Conservation (phyloP, 2,888 invertebrate species). For the Phasia obesa region DNA sequence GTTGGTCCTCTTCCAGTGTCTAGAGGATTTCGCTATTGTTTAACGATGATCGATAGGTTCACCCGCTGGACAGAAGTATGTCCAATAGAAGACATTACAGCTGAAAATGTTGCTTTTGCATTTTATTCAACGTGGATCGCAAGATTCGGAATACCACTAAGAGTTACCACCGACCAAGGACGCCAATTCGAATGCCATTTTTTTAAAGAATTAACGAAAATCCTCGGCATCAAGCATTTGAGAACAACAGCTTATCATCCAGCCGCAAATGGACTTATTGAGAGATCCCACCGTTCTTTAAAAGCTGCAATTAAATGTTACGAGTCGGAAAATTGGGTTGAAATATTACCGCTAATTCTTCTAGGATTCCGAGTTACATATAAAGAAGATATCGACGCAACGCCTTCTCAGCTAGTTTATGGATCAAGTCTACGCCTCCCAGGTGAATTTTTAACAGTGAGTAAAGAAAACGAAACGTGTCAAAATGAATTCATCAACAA, state of each 20-base stretch:
- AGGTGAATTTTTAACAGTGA: constrained; percentile 14
- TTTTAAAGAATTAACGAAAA: constrained; percentile 46
- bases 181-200: constrained; percentile 55
- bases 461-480: background rate
- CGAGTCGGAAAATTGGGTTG: no score
- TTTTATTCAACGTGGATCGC: constrained; percentile 31
- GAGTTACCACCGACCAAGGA: constrained; percentile 60
- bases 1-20: constrained; percentile 10
- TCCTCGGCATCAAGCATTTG: constrained; percentile 46
- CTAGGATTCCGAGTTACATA: constrained; percentile 14
- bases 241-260: constrained; percentile 54
- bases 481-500: constrained; percentile 34
- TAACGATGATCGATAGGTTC: constrained; percentile 49
- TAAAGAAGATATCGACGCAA: constrained; percentile 34
- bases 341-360: constrained; percentile 21
- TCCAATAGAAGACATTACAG: constrained; percentile 54
- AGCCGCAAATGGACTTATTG: constrained; percentile 18
- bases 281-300: constrained; percentile 16
- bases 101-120: constrained; percentile 22
- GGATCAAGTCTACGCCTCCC: constrained; percentile 24
- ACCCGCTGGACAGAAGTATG: no score
- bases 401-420: constrained; percentile 29
- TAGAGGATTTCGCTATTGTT: constrained; percentile 19
- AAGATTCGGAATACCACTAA: constrained; percentile 47
- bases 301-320: constrained; percentile 44